Percentiles rank a stretch among this genome's conserved stretches.
These are phyloP conservation scores for Stictonetta naevosa DNA, from an alignment of 2,113 vertebrate species.

Conservation along the genomic window DNA sequence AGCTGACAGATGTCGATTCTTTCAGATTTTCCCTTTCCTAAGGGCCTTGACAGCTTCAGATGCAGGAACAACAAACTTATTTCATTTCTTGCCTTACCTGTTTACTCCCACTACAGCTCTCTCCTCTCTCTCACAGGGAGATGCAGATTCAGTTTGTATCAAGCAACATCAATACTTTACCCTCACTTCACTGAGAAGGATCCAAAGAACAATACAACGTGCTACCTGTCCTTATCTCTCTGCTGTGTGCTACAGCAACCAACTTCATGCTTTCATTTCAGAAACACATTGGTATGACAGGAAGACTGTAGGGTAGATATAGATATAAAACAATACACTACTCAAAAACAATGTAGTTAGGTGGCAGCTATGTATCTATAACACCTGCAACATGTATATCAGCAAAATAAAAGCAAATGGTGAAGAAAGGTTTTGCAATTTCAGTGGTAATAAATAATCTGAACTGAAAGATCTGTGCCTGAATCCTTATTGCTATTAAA, in stretches of 20 bases:
- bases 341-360: neutral
- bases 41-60: conserved; percentile 8
- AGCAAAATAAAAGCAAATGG: neutral
- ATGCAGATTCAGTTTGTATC: neutral
- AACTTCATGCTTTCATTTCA: neutral
- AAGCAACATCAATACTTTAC: neutral
- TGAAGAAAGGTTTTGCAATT: neutral
- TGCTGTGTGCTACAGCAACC: neutral
- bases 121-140: neutral
- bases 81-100: neutral
- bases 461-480: neutral
- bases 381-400: neutral
- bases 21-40: conserved; percentile 7
- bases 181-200: neutral
- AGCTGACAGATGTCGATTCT: conserved; percentile 19
- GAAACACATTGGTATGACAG: neutral
- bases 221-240: neutral
- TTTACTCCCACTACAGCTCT: neutral
- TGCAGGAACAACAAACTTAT: neutral
- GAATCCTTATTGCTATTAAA: neutral
- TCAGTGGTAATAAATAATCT: neutral
- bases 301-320: neutral
- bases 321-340: neutral
- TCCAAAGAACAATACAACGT: neutral
- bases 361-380: neutral